Evolutionary conservation across 2,113 vertebrate species (phyloP).

Genomic region (Oreochromis spilurus): DNA sequence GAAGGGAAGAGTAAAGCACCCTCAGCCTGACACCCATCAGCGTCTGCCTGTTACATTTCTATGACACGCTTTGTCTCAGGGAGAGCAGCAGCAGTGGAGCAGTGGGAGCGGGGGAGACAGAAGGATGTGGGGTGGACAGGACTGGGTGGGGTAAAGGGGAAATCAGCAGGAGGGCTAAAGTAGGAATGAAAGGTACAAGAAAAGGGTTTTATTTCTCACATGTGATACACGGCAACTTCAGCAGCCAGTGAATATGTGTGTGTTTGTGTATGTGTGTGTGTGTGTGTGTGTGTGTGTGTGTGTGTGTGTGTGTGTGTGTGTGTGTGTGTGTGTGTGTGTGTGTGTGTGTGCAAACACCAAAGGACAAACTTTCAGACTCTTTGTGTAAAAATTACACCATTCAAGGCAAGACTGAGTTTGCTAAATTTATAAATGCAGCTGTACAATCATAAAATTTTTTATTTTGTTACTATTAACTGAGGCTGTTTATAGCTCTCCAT

Average conservation of each 20-base stretch:
- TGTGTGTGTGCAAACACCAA: neutral
- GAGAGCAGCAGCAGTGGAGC: constrained; percentile 12
- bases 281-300: neutral
- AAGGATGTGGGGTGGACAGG: constrained; percentile 13
- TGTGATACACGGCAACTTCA: constrained; percentile 3
- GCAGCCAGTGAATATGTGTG: neutral
- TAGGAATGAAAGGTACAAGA: constrained; percentile 35
- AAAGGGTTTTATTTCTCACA: constrained; percentile 28
- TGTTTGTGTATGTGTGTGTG: neutral
- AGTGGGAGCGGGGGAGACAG: neutral
- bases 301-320: neutral
- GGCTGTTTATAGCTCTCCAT: neutral
- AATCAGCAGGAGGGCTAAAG: constrained; percentile 17
- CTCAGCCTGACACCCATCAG: constrained; percentile 60
- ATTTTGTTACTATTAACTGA: neutral
- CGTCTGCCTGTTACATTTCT: constrained; percentile 62
- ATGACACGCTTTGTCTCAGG: constrained; percentile 56
- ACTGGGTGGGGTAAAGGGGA: neutral
- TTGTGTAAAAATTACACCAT: neutral
- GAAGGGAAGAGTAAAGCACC: constrained; percentile 33
- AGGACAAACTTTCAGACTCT: neutral
- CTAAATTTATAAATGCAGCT: neutral
- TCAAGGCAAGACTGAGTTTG: neutral
- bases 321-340: neutral
- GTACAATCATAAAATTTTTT: neutral